These are phyloP conservation scores for Charaxes varanes DNA, from an alignment of 1,140 invertebrate genomes.

Conservation along the genomic window DNA sequence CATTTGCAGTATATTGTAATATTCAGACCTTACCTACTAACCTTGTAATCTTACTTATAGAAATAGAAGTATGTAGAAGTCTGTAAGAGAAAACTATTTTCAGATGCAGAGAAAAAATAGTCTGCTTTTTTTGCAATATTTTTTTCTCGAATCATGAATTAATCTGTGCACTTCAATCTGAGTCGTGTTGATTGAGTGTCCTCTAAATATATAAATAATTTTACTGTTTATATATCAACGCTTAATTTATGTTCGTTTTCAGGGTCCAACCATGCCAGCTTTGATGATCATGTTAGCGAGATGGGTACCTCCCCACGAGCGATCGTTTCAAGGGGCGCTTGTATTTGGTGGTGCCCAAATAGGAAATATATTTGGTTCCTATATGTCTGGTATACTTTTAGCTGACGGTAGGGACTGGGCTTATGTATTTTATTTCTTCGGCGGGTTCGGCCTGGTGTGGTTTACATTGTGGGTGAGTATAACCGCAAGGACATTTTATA, in stretches of 20 bases:
- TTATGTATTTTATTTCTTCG: constrained; percentile 89
- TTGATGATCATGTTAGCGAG: constrained; percentile 82
- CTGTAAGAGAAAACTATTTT: too few species aligned
- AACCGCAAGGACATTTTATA: background rate
- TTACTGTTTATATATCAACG: too few species aligned
- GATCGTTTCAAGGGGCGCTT: constrained; percentile 81
- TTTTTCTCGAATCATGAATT: too few species aligned
- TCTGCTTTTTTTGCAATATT: too few species aligned
- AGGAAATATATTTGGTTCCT: constrained; percentile 84
- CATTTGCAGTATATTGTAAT: too few species aligned
- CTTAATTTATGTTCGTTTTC: too few species aligned
- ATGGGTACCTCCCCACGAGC: constrained; percentile 83
- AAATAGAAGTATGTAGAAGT: too few species aligned
- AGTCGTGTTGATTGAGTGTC: too few species aligned
- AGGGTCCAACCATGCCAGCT: constrained; percentile 86
- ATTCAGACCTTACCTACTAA: too few species aligned
- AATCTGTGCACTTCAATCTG: too few species aligned
- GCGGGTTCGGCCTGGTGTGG: constrained; percentile 82
- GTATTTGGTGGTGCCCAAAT: constrained; percentile 82
- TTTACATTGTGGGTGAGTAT: constrained; percentile 80
- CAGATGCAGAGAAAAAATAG: too few species aligned
- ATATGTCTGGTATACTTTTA: constrained; percentile 80
- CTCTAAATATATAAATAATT: constrained; percentile 1
- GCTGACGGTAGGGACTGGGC: constrained; percentile 81
- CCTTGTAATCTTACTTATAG: too few species aligned